These are phyloP conservation scores for Aricia artaxerxes DNA, from an alignment of 2,888 invertebrate species.

Conservation along the genomic window DNA sequence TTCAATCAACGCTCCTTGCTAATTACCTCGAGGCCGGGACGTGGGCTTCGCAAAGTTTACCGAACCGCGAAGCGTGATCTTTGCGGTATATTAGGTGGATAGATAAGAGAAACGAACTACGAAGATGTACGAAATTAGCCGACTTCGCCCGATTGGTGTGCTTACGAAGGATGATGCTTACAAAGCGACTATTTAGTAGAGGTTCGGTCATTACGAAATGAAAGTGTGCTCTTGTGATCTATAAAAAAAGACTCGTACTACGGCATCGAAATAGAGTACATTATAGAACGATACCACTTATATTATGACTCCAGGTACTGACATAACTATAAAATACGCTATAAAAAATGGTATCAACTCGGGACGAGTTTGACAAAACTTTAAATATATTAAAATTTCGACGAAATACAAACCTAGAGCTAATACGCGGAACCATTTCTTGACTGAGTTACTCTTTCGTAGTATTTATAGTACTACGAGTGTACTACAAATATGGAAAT, in stretches of 20 bases:
- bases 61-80: constrained; percentile 11
- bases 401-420: no score
- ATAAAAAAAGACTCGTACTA: not conserved
- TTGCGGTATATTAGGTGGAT: not conserved
- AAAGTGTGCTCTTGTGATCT: not conserved
- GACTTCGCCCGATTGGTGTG: not conserved
- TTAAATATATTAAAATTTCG: no score
- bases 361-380: no score
- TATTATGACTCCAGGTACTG: not conserved
- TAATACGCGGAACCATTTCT: no score
- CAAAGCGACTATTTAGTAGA: not conserved
- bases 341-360: no score
- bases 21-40: constrained; percentile 6
- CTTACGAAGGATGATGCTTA: not conserved
- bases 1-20: not conserved
- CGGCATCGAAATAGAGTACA: not conserved
- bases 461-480: no score
- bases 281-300: not conserved
- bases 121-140: constrained; percentile 2
- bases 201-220: not conserved
- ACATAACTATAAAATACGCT: no score
- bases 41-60: not conserved
- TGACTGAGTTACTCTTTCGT: no score
- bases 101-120: not conserved
- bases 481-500: no score